Evolutionary conservation across 2,797 vertebrate genomes (phyloP), one percentile per base, ranked within the genome.

Genomic region (Coccyzus lansbergi): DNA sequence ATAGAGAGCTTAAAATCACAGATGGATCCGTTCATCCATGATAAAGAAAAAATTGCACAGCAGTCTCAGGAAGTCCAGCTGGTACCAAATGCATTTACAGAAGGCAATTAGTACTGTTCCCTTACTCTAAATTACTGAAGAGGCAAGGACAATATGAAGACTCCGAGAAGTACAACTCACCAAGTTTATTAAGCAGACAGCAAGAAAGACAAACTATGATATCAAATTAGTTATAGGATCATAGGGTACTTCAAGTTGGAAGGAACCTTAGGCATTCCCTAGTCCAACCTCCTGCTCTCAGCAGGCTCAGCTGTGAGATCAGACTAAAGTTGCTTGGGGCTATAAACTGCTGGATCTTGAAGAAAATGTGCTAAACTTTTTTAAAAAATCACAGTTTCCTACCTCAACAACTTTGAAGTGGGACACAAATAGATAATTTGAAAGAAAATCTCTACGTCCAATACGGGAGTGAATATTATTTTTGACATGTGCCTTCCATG

Each of bases 1-100:
- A 93, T 28, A 84, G 7, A 53, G 52, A 77, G 29, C 12, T 69
- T 67, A 74, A 91, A 95, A 67, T 25, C 64, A 93, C 71, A 95
- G 84, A 87, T 58, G n/a, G 53, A 77, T 9, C 5, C 4, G 0
- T 13, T 85, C n/a, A 34, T 89, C 76, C 29, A 28, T 2, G 15
- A 64, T 28, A 58, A 67, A 56, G 62, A 60, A 75, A 86, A 89
- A 92, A 26, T 22, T 83, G 44, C 64, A 46, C 56, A 71, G 24
- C 12, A 22, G 18, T 29, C 10, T 42, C 63, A 68, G 58, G n/a
- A 83, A 74, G 49, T 58, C 60, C 53, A 91, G 31, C 24, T 77
- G 44, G 42, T 83, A 60, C 26, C 53, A 85, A 72, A 79, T 12
- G 20, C 31, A 67, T 56, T 53, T 65, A 81, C 12, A 89, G 44